A percentile compares a stretch with the other conserved stretches of the same genome.
Evolutionary conservation across 2,113 vertebrate species (phyloP).

Genomic region (Sterrhoptilus dennistouni): DNA sequence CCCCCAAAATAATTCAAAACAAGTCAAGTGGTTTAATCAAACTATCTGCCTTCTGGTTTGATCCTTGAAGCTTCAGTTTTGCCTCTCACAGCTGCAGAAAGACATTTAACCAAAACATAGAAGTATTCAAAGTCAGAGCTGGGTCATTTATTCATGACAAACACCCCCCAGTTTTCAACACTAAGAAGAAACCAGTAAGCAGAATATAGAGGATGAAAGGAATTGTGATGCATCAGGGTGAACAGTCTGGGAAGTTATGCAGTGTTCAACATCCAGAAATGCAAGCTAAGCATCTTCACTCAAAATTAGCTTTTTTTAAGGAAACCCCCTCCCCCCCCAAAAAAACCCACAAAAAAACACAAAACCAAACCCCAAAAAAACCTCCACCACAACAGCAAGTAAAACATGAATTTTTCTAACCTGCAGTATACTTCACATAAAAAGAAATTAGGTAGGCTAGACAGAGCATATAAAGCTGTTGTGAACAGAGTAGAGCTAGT

Average conservation of each 20-base stretch:
- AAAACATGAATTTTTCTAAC: neutral
- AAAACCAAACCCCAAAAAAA: neutral
- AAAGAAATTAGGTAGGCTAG: neutral
- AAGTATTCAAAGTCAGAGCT: neutral
- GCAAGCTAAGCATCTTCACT: neutral
- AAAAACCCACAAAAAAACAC: neutral
- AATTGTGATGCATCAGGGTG: neutral
- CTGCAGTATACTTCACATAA: neutral
- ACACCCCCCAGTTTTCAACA: neutral
- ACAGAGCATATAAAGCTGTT: neutral
- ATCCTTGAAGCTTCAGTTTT: neutral
- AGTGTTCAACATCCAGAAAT: neutral
- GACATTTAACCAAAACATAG: neutral
- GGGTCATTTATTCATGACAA: neutral
- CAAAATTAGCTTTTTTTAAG: neutral
- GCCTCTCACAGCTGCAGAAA: conserved; percentile 2
- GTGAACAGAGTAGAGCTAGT: neutral
- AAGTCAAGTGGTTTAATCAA: conserved; percentile 39
- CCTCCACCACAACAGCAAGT: too few species aligned
- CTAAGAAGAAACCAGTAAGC: neutral
- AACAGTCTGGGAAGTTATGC: neutral
- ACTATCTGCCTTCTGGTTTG: conserved; percentile 5
- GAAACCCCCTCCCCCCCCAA: too few species aligned
- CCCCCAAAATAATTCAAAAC: neutral
- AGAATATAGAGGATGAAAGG: neutral